Evolutionary conservation across 2,113 vertebrate species (phyloP).

Genomic region (Pitta sordida): DNA sequence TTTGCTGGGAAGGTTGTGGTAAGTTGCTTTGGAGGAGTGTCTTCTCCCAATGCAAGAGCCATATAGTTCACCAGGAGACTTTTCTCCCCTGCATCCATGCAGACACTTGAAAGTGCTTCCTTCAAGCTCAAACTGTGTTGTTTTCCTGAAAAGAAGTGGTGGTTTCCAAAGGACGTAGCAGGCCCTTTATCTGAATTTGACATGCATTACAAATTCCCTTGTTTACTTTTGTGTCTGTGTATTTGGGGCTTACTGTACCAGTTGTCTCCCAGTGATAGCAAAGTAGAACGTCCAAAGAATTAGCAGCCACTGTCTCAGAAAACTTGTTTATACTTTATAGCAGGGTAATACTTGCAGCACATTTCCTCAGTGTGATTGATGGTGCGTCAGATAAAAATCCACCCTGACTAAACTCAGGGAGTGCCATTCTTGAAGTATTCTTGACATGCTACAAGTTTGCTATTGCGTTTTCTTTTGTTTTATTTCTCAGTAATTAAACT

Average conservation of each 20-base stretch:
- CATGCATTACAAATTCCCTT: neutral
- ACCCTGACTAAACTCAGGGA: neutral
- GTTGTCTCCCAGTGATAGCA: accelerated
- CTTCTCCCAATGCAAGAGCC: neutral
- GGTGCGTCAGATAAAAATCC: neutral
- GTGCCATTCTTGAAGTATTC: neutral
- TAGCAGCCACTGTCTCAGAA: neutral
- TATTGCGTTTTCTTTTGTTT: neutral
- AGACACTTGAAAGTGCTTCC: neutral
- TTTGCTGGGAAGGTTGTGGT: neutral
- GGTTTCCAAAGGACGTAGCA: neutral
- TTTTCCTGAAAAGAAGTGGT: neutral
- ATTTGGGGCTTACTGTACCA: neutral
- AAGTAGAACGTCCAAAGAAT: neutral
- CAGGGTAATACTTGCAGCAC: neutral
- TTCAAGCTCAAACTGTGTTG: neutral
- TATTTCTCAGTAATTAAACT: neutral
- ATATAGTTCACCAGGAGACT: neutral
- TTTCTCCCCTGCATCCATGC: neutral
- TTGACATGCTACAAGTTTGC: neutral
- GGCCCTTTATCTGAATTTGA: neutral
- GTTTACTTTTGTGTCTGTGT: neutral
- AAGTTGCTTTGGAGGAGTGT: neutral
- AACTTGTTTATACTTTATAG: neutral
- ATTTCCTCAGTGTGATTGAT: neutral